A percentile compares a stretch with the other conserved stretches of the same genome.
Evolutionary conservation across 2,113 vertebrate species (phyloP).

Genomic region (Arvicanthis niloticus): DNA sequence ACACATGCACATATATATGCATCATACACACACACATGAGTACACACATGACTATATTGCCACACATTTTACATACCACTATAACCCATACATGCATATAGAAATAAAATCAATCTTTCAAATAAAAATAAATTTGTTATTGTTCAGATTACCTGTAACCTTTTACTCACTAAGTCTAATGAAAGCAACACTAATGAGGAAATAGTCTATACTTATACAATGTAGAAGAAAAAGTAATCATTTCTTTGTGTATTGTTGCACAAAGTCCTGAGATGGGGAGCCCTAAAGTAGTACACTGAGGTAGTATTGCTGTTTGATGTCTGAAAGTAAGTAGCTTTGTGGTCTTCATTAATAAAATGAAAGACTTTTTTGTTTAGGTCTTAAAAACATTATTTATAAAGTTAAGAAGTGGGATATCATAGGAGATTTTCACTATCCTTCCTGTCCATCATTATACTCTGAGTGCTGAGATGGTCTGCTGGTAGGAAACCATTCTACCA

Average conservation of each 20-base stretch:
- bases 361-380: neutral
- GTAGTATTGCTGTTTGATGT: neutral
- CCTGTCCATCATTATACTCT: neutral
- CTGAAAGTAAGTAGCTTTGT: neutral
- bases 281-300: neutral
- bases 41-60: neutral
- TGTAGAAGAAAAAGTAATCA: neutral
- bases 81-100: neutral
- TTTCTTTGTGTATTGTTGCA: neutral
- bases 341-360: neutral
- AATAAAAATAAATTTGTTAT: neutral
- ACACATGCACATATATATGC: too few species aligned
- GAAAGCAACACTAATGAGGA: neutral
- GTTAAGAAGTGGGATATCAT: neutral
- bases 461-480: too few species aligned
- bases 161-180: neutral
- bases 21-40: neutral
- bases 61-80: neutral
- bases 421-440: neutral
- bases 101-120: too few species aligned
- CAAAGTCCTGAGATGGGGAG: neutral
- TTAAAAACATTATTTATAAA: neutral
- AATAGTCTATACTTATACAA: neutral
- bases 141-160: neutral
- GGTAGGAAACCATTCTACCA: too few species aligned